A percentile compares a stretch with the other conserved stretches of the same genome.
These are phyloP conservation scores for Platorchestia sp. DNA, from an alignment of 1,140 invertebrate species.

Conservation along the genomic window DNA sequence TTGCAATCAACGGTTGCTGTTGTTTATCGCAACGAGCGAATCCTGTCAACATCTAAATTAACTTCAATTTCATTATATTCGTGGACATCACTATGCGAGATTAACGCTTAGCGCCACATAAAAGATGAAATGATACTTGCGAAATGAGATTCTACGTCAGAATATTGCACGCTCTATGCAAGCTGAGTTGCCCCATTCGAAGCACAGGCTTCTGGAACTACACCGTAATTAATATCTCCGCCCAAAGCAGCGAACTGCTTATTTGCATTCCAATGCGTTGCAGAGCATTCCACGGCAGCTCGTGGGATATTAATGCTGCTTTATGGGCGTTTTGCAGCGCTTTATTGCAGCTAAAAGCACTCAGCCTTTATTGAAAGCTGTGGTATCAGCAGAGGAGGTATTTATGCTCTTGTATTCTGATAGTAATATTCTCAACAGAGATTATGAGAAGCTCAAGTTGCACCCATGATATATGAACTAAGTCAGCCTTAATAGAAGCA, in stretches of 20 bases:
- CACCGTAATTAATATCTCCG: neutral
- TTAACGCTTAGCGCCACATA: neutral
- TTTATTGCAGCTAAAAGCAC: neutral
- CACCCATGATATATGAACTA: neutral
- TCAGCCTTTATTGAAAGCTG: conserved; percentile 7
- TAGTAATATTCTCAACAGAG: neutral
- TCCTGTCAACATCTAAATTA: too few species aligned
- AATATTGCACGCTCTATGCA: neutral
- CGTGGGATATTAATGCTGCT: neutral
- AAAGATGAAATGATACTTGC: neutral
- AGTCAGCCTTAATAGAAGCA: neutral
- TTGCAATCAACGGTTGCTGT: too few species aligned
- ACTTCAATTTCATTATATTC: neutral
- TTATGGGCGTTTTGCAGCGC: neutral
- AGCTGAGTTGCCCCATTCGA: neutral
- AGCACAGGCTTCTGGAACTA: neutral
- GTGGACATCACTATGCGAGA: neutral
- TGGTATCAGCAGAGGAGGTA: neutral
- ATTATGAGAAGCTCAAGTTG: neutral
- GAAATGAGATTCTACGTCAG: neutral
- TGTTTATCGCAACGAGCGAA: too few species aligned
- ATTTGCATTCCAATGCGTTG: conserved; percentile 7
- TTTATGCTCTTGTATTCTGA: neutral
- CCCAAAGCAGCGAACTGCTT: neutral
- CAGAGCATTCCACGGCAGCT: neutral